Base-by-base conservation (phyloP, 2,113 vertebrate genomes). In the Columba janthina region DNA sequence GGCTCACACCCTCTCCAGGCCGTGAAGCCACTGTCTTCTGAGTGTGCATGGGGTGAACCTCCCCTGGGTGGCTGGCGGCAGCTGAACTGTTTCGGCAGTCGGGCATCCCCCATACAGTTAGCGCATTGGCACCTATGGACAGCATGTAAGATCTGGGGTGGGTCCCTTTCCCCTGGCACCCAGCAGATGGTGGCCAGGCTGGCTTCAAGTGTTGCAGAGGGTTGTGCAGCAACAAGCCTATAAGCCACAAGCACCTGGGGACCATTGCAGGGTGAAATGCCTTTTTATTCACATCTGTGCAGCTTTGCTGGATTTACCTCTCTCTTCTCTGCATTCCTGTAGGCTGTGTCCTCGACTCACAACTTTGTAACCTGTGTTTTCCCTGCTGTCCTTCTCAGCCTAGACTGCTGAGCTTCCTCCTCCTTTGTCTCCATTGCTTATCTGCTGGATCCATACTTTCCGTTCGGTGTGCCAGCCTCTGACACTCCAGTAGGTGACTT, bases 161-260 rank as follows among this genome's bases (percentile, higher is more conserved):
- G 15, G 15, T 17, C 70, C 21, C 58, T 72, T 69, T 34, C 46
- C 26, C 7, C 53, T 75, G 67, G 26, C 31, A 14, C 19, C 28
- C 66, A 50, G 40, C 28, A 36, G 70, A 54, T 53, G 7, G 25
- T 85, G 81, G 40, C 40, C 40, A 40, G 40, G 40, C 40, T 40
- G 40, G 26, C 53, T 60, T 48, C 4, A 15, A 12, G n/a, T 58
- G 20, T 76, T 51, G 34, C 72, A 79, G 66, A 75, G 21, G 32
- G 40, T n/a, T 0, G 0, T 60, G 40, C 14, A 38, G 34, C 0
- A 0, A 28, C 24, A 25, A 44, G 57, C 46, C n/a, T 3, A 0
- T 71, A 58, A 66, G 19, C 20, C 26, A 60, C 17, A 18, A 48
- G 26, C 0, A 0, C 25, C 83, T 20, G 3, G 11, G 32, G 56